phyloP scores from a whole-genome alignment of 1,140 invertebrate genomes.

The Eciton burchellii region DNA sequence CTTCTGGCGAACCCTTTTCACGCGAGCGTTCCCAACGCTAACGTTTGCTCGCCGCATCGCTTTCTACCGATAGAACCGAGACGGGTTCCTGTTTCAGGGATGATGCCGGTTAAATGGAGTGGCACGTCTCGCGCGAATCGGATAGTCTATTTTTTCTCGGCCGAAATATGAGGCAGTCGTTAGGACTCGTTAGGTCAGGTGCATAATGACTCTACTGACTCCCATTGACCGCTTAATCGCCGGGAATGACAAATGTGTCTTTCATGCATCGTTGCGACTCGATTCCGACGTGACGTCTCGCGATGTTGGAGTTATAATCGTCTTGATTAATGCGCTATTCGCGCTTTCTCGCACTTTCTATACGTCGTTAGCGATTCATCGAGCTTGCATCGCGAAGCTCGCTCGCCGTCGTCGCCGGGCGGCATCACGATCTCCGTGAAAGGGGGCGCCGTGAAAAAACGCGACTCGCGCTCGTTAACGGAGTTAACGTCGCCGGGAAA shows the following conservation, averaged over 20 bases:
- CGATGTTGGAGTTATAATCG: background rate
- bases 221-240: too few relatives aligned
- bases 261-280: background rate
- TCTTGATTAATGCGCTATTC: background rate
- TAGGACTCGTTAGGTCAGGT: too few relatives aligned
- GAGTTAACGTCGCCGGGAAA: background rate
- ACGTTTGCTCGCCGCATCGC: background rate
- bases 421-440: constrained; percentile 3
- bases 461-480: constrained; percentile 33
- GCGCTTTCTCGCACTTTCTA: background rate
- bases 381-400: background rate
- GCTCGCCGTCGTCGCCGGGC: background rate
- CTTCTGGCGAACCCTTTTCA: background rate
- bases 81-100: background rate
- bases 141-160: too few relatives aligned
- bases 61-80: background rate
- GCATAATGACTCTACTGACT: background rate
- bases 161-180: too few relatives aligned
- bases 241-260: background rate
- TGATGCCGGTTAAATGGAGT: too few relatives aligned
- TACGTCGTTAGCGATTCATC: constrained; percentile 1
- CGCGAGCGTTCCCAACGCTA: background rate
- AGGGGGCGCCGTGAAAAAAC: background rate
- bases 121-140: too few relatives aligned
- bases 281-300: background rate